phyloP scores from a whole-genome alignment of 2,888 invertebrate species.

The Rotaria magnacalcarata region DNA sequence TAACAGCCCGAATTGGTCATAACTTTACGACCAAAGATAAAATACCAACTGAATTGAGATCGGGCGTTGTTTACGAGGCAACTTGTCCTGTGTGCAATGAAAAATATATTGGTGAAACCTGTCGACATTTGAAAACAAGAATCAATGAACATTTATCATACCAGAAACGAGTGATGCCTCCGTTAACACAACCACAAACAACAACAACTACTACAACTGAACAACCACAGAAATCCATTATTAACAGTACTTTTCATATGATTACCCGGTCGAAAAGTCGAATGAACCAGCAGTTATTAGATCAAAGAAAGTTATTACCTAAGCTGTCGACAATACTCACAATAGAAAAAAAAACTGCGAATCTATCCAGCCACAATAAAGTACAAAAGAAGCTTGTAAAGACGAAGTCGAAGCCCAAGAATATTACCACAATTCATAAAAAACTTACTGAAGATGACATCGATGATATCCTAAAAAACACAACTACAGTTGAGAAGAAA shows the following conservation, averaged over 20 bases:
- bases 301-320: no score
- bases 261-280: no score
- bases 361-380: no score
- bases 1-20: background rate
- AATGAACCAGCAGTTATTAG: no score
- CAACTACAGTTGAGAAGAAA: background rate
- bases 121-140: background rate
- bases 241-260: background rate
- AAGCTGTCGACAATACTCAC: no score
- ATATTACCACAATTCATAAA: no score
- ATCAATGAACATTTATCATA: background rate
- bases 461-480: background rate
- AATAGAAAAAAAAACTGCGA: no score
- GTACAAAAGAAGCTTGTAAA: no score
- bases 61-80: background rate
- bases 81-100: background rate
- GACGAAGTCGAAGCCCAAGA: no score
- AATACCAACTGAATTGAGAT: no score
- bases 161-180: background rate
- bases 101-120: background rate
- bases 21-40: no score
- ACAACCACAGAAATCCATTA: background rate
- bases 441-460: background rate
- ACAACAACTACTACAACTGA: background rate
- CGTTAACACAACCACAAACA: background rate